Base-by-base conservation (phyloP, 2,888 invertebrate genomes). In the Cryptophagus acutangulus region DNA sequence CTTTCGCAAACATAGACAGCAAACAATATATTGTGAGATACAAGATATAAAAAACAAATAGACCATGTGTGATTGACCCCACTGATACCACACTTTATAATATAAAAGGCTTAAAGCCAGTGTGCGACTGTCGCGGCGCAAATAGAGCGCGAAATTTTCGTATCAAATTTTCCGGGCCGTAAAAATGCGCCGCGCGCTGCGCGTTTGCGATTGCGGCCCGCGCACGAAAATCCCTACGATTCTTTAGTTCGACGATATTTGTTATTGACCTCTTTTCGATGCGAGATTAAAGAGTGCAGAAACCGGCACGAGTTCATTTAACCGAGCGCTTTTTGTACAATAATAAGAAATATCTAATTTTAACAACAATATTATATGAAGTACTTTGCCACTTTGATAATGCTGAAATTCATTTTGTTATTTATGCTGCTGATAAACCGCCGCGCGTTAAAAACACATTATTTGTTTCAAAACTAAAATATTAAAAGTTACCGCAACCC, bases 1-100 rank as follows among this genome's bases (percentile, higher is more conserved):
- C 54, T 52, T 61, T 58, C 41, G 60, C 61, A 63, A 63, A 65
- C 61, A 63, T 60, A 63, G 63, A 61, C 63, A 48, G 54, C 54
- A 59, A 59, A 59, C 58, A 59, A 49, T 48, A 51, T 41, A 47
- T 48, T 55, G 54, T 49, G 12, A 12, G 26, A n/a, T 3, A 20
- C 20, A 8, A 59, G 62, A 62, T 62, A 63, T 61, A 65, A 64
- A 65, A 65, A 65, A 63, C 62, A 65, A 64, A 66, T 63, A 65
- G 61, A 60, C 56, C 61, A 60, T 63, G 51, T 62, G 62, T 64
- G 62, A 65, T 55, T 65, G 65, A 66, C 66, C 66, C 50, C 56
- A 40, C 44, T 48, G 56, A 58, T 57, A 54, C 49, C 42, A n/a
- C n/a, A n/a, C 12, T 26, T 26, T 26, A 26, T 26, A n/a, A n/a